phyloP scores from a whole-genome alignment of 2,797 vertebrate genomes.

The Periparus ater region DNA sequence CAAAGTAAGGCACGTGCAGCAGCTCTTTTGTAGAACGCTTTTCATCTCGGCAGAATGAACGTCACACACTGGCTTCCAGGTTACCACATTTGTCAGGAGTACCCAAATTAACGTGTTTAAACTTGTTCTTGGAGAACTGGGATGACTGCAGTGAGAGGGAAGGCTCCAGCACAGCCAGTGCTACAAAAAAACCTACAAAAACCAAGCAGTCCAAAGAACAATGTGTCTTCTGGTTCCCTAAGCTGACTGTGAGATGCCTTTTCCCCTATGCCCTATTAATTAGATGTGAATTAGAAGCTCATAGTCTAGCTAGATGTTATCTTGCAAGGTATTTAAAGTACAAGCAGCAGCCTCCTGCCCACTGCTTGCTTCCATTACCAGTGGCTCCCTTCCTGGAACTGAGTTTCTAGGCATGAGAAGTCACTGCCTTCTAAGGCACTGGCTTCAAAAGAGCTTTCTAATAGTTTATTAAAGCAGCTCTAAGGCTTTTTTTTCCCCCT shows the following conservation, averaged over 20 bases:
- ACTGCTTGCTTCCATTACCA: not conserved
- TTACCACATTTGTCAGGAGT: not conserved
- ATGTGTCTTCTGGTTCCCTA: not conserved
- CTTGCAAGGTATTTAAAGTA: not conserved
- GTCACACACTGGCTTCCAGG: not conserved
- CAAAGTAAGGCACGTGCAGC: not conserved
- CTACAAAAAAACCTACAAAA: not conserved
- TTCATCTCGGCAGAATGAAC: not conserved
- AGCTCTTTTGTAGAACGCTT: not conserved
- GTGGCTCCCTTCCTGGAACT: not conserved
- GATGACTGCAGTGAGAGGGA: not conserved
- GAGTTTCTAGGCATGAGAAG: slow-evolving; percentile 10
- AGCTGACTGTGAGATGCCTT: not conserved
- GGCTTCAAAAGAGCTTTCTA: slow-evolving; percentile 68
- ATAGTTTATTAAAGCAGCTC: slow-evolving; percentile 64
- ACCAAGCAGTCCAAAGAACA: not conserved
- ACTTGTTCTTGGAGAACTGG: not conserved
- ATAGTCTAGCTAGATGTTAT: not conserved
- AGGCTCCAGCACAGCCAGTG: not conserved
- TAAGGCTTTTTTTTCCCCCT: not conserved
- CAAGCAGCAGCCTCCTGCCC: not conserved
- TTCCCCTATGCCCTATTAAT: not conserved
- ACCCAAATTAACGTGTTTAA: not conserved
- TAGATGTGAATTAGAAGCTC: not conserved
- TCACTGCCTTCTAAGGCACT: slow-evolving; percentile 58